These are phyloP conservation scores for Cotesia glomerata DNA, from an alignment of 1,140 invertebrate species.

Conservation along the genomic window DNA sequence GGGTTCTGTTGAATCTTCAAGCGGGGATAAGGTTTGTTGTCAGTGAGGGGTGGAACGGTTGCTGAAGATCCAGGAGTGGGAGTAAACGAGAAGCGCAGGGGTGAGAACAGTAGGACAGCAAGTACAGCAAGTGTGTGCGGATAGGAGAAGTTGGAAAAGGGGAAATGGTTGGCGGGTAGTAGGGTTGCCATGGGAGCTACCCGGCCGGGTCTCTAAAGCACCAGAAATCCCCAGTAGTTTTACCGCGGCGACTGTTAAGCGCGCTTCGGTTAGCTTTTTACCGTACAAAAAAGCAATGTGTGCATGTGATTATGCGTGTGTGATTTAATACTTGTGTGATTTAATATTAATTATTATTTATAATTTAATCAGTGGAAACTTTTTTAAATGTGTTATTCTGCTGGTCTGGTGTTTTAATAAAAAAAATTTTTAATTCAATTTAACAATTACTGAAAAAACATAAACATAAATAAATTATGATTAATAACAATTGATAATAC, in stretches of 20 bases:
- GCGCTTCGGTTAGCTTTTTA: constrained; percentile 32
- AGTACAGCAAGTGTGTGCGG: neutral
- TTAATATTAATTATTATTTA: neutral
- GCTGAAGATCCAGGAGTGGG: neutral
- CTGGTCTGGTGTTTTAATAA: neutral
- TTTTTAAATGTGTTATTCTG: neutral
- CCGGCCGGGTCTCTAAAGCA: constrained; percentile 33
- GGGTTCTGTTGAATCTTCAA: neutral
- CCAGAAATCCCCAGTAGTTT: constrained; percentile 34
- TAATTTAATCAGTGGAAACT: neutral
- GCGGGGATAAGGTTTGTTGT: too few species aligned
- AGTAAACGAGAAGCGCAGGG: neutral
- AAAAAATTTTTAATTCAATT: too few species aligned
- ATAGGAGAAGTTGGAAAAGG: neutral
- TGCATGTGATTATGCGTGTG: constrained; percentile 26
- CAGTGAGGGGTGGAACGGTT: too few species aligned
- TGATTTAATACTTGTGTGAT: neutral
- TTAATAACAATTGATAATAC: too few species aligned
- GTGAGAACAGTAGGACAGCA: neutral
- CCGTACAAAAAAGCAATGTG: constrained; percentile 22
- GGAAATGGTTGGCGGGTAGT: neutral
- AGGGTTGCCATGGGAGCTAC: constrained; percentile 41
- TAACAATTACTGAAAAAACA: too few species aligned
- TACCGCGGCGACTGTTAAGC: constrained; percentile 36
- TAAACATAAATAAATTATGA: too few species aligned